These are phyloP conservation scores for Benthosema pterotum DNA, from an alignment of 2,797 vertebrate genomes.

Conservation along the genomic window DNA sequence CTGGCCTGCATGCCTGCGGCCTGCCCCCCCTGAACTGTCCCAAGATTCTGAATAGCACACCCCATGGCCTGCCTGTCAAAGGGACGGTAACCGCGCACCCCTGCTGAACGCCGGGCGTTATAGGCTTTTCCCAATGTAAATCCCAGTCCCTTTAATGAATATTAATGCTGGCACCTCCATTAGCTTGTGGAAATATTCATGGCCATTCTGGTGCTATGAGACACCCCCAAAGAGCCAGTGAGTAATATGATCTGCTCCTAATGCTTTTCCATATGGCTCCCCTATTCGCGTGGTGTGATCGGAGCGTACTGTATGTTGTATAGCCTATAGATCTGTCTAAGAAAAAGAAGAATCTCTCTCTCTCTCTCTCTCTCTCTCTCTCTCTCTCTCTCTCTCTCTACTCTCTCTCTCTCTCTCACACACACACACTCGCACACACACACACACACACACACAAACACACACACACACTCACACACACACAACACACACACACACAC, in stretches of 20 bases:
- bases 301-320: conserved; percentile 25
- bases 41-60: conserved; percentile 35
- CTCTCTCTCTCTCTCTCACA: too few species aligned
- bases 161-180: conserved; percentile 65
- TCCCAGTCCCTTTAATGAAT: conserved; percentile 55
- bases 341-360: conserved; percentile 7
- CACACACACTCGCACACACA: too few species aligned
- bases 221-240: conserved; percentile 58
- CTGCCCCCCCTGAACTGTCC: conserved; percentile 46
- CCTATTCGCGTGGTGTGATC: conserved; percentile 46
- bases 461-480: background rate
- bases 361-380: too few species aligned
- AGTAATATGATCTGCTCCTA: conserved; percentile 59
- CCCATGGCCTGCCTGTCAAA: conserved; percentile 18
- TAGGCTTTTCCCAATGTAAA: conserved; percentile 57
- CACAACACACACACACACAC: too few species aligned
- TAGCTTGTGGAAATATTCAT: conserved; percentile 69
- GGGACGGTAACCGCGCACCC: conserved; percentile 17
- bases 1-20: conserved; percentile 5
- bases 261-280: conserved; percentile 58
- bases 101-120: conserved; percentile 38
- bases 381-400: too few species aligned
- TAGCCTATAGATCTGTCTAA: conserved; percentile 30
- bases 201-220: conserved; percentile 47
- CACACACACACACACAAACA: background rate